Percentiles rank a stretch among this genome's conserved stretches.
These are phyloP conservation scores for Eulithis prunata DNA, from an alignment of 2,888 invertebrate species.

Conservation along the genomic window DNA sequence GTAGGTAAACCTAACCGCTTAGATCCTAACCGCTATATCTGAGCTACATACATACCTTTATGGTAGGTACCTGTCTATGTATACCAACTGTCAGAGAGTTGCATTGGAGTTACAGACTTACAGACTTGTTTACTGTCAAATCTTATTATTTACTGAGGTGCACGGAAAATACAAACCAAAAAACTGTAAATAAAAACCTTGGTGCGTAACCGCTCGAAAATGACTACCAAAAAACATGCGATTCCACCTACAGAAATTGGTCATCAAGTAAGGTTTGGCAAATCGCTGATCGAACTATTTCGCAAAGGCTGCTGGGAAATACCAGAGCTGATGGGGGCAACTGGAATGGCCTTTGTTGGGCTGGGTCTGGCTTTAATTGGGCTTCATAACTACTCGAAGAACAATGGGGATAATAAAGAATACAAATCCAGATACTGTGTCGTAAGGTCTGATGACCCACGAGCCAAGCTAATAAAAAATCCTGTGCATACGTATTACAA, in stretches of 20 bases:
- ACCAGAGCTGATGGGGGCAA: constrained; percentile 87
- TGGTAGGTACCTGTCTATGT: no score
- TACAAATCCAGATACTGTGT: constrained; percentile 85
- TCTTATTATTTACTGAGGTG: no score
- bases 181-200: no score
- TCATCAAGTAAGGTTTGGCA: constrained; percentile 60
- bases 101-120: no score
- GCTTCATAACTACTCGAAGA: constrained; percentile 69
- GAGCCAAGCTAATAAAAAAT: constrained; percentile 68
- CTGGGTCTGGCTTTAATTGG: constrained; percentile 75
- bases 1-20: no score
- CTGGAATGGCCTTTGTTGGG: constrained; percentile 83
- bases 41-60: no score
- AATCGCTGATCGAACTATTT: constrained; percentile 57
- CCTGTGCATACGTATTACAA: constrained; percentile 54
- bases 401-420: constrained; percentile 86
- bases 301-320: constrained; percentile 86
- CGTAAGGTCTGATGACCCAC: constrained; percentile 86
- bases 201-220: not conserved
- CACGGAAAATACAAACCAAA: no score
- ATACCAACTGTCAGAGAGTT: no score
- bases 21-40: no score
- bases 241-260: constrained; percentile 58
- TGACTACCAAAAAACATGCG: constrained; percentile 37
- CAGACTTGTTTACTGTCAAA: no score